Evolutionary conservation across 2,797 vertebrate genomes (phyloP).

Genomic region (Phoeniculus purpureus): DNA sequence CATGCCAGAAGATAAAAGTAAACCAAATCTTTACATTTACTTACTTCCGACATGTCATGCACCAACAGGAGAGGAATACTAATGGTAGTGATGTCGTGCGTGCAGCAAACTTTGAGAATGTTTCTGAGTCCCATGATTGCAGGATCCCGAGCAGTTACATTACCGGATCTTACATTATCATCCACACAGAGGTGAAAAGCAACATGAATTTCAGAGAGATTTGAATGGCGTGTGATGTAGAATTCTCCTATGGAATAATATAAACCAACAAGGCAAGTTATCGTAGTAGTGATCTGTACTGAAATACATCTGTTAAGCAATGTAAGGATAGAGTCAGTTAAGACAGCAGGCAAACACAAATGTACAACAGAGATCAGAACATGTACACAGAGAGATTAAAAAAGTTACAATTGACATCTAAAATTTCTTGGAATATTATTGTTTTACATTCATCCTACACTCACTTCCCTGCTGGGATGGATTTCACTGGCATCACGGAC

Average conservation of each 20-base stretch:
- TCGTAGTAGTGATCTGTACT: not conserved
- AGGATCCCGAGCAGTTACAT: slow-evolving; percentile 93
- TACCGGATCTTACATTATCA: slow-evolving; percentile 92
- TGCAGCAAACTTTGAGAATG: slow-evolving; percentile 98
- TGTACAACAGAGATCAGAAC: not conserved
- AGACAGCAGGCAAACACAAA: not conserved
- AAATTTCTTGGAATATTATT: not conserved
- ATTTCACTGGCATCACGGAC: not conserved
- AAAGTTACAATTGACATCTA: not conserved
- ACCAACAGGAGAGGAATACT: slow-evolving; percentile 94
- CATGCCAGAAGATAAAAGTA: not conserved
- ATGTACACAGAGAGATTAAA: not conserved
- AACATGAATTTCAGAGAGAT: slow-evolving; percentile 94
- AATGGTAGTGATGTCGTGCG: slow-evolving; percentile 93
- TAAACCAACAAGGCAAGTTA: not conserved
- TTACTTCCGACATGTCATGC: slow-evolving; percentile 98
- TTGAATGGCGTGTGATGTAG: slow-evolving; percentile 95
- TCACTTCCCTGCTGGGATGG: not conserved
- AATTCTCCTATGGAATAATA: slow-evolving; percentile 87
- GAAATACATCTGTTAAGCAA: not conserved
- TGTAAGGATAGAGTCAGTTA: not conserved
- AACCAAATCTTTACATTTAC: not conserved
- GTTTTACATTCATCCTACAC: not conserved
- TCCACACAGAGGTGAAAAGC: slow-evolving; percentile 98
- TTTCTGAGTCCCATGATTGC: slow-evolving; percentile 98